These are phyloP conservation scores for Dinoponera quadriceps DNA, from an alignment of 1,140 invertebrate genomes.

Conservation along the genomic window DNA sequence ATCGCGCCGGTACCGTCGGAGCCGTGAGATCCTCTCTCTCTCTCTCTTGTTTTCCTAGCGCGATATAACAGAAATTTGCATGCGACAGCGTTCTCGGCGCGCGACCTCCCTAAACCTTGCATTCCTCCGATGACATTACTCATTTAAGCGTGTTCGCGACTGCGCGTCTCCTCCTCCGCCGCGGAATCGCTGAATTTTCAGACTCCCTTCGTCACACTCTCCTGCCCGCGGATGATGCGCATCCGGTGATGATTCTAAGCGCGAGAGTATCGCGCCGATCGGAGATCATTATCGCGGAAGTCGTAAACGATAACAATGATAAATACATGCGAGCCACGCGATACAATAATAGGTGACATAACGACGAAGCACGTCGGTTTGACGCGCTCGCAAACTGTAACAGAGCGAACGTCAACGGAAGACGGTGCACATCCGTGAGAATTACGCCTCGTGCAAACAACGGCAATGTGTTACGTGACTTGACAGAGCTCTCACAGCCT, in stretches of 20 bases:
- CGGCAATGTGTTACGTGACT: too few relatives aligned
- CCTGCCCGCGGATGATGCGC: background rate
- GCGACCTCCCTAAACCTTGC: constrained; percentile 1
- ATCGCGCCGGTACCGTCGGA: background rate
- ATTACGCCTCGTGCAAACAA: too few relatives aligned
- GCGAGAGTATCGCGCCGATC: background rate
- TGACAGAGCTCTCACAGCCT: too few relatives aligned
- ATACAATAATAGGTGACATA: background rate
- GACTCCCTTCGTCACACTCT: background rate
- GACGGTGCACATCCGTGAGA: too few relatives aligned
- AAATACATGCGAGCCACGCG: background rate
- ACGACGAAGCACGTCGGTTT: background rate
- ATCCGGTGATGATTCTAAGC: background rate
- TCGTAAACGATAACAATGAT: background rate
- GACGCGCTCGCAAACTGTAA: too few relatives aligned
- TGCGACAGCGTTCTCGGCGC: background rate
- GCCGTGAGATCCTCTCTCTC: background rate
- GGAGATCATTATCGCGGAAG: background rate
- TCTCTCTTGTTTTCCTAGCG: constrained; percentile 3
- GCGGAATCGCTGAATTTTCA: background rate
- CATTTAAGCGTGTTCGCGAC: constrained; percentile 3
- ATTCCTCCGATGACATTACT: constrained; percentile 18
- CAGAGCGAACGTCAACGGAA: too few relatives aligned
- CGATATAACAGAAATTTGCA: constrained; percentile 27
- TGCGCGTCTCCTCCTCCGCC: background rate